Percentiles rank a stretch among this genome's conserved stretches.
Evolutionary conservation across 2,797 vertebrate species (phyloP).

Genomic region (Delichon dasypus): DNA sequence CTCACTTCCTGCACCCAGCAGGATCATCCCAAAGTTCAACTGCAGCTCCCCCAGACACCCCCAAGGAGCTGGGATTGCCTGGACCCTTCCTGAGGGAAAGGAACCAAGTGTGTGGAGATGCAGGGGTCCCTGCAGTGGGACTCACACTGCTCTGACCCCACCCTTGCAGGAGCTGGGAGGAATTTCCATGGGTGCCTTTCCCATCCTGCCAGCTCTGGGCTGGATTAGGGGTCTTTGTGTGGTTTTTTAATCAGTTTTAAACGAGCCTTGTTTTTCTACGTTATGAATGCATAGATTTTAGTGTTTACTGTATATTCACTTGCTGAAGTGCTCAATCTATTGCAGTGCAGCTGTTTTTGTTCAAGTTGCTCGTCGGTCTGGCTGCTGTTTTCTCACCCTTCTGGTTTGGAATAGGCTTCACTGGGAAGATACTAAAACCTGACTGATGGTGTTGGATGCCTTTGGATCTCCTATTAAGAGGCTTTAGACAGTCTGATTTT

Average conservation of each 20-base stretch:
- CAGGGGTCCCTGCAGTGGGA: not conserved
- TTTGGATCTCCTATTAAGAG: not conserved
- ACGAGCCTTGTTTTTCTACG: accelerated
- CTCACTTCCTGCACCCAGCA: not conserved
- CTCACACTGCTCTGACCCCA: too few relatives aligned
- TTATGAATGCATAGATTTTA: not conserved
- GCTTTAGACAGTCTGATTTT: not conserved
- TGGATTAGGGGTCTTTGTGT: not conserved
- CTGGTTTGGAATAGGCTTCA: not conserved
- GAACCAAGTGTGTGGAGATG: accelerated
- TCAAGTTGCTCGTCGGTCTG: not conserved
- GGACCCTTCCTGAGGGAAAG: not conserved
- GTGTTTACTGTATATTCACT: not conserved
- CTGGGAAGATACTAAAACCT: not conserved
- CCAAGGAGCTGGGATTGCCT: not conserved
- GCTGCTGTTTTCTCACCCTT: not conserved
- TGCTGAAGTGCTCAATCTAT: not conserved
- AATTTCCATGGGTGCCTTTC: not conserved
- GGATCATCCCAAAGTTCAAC: not conserved
- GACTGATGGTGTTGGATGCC: not conserved
- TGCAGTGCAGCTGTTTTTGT: not conserved
- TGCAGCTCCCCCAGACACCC: not conserved
- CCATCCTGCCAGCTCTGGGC: not conserved
- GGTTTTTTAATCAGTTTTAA: not conserved
- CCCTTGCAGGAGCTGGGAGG: not conserved